Percentiles rank a stretch among this genome's conserved stretches.
Evolutionary conservation across 1,140 invertebrate species (phyloP).

Genomic region (Spodoptera frugiperda): DNA sequence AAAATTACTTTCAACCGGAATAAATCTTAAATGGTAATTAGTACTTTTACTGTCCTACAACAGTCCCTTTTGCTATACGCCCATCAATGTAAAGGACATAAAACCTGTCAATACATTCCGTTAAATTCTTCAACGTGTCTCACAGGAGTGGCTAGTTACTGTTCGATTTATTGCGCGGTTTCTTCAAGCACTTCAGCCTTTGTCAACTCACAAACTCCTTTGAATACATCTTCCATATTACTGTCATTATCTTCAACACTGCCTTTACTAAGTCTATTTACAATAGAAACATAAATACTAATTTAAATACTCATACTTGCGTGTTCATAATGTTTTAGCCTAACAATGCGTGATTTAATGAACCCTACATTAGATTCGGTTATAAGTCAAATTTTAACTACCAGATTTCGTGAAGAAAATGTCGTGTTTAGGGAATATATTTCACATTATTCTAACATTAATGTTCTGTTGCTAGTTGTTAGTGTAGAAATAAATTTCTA

Average conservation of each 20-base stretch:
- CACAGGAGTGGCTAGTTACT: constrained; percentile 59
- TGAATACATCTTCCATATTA: constrained; percentile 54
- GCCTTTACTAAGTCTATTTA: constrained; percentile 12
- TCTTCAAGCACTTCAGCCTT: constrained; percentile 56
- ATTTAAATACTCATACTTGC: constrained; percentile 34
- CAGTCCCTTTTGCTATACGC: constrained; percentile 60
- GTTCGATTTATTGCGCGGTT: constrained; percentile 68
- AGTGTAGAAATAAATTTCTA: constrained; percentile 56
- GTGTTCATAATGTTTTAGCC: neutral
- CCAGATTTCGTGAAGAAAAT: constrained; percentile 31
- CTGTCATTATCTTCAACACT: constrained; percentile 54
- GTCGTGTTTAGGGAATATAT: constrained; percentile 44
- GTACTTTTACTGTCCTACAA: constrained; percentile 44
- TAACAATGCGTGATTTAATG: constrained; percentile 43
- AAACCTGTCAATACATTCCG: constrained; percentile 69
- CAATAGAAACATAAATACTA: constrained; percentile 41
- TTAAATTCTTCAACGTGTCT: constrained; percentile 60
- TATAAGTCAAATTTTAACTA: constrained; percentile 27
- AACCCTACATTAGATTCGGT: constrained; percentile 12
- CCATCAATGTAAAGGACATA: constrained; percentile 78
- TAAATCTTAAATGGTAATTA: constrained; percentile 29
- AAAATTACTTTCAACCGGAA: constrained; percentile 19
- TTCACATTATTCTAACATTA: constrained; percentile 44
- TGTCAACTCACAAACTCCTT: constrained; percentile 57
- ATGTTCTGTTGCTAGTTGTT: constrained; percentile 48